Base-by-base conservation (phyloP, 2,888 invertebrate species). In the Argyresthia goedartella region DNA sequence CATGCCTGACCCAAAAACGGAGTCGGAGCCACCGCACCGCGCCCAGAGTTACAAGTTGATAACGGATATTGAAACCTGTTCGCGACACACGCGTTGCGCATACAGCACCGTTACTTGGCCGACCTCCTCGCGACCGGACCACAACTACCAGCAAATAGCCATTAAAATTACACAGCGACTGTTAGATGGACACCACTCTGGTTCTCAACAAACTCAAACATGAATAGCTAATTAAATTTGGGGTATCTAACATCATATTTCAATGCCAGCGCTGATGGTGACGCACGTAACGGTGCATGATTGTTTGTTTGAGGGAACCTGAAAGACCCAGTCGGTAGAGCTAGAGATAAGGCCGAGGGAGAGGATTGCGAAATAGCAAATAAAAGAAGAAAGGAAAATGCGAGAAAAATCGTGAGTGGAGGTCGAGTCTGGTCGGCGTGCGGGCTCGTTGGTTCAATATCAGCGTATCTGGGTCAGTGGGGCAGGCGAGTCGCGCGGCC, bases 391-490 rank as follows among this genome's bases (percentile, higher is more conserved):
- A 52, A 52, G 49, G 49, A 49, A 67, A 72, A 71, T 61, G 64
- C 59, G 62, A 70, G 72, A 69, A 75, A 80, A 79, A 75, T 25
- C 68, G 71, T 66, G 71, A 79, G 75, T 79, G 69, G 82, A 81
- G 84, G 84, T 78, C 76, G 78, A 64, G 69, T 78, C 80, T 77
- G 71, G 78, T 75, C 76, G 74, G 75, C 71, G 67, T 70, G 73
- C 76, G 75, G 77, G 76, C 74, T 67, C 66, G 73, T 66, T 71
- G 84, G 85, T 85, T 85, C 85, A 85, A 85, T 85, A 86, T 53
- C 84, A 82, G 73, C 71, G 67, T 72, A 81, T 80, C 80, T 86
- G 75, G 85, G 86, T 84, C 75, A 86, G 85, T 86, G 80, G 84
- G 85, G 76, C 85, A 85, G 70, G 3, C 71, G 67, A 77, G 85